These are phyloP conservation scores for Hirtodrosophila histrioides DNA, from an alignment of 2,888 invertebrate genomes.

Conservation along the genomic window DNA sequence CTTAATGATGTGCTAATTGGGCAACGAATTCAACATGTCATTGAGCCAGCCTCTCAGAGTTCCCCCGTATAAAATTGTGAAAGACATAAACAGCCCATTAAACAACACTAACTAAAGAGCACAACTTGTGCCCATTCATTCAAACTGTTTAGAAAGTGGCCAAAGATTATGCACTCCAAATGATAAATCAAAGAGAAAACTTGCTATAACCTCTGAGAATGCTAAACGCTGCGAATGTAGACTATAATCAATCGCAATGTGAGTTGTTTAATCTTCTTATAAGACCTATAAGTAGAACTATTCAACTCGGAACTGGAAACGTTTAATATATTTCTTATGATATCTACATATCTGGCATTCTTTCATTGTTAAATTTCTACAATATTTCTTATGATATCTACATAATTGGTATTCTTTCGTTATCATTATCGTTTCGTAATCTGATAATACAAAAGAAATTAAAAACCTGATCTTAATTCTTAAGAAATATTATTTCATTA, in stretches of 20 bases:
- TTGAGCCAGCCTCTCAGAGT: slow-evolving; percentile 34
- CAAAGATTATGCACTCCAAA: slow-evolving; percentile 10
- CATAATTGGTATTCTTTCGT: no score
- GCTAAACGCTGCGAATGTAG: not conserved
- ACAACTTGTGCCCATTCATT: slow-evolving; percentile 28
- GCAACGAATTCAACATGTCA: slow-evolving; percentile 67
- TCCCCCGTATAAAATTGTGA: slow-evolving; percentile 39
- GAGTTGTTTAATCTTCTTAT: not conserved
- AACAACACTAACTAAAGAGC: slow-evolving; percentile 32
- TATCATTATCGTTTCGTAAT: no score
- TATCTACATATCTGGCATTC: no score
- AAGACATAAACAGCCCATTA: slow-evolving; percentile 69
- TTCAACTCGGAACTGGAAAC: slow-evolving; percentile 11
- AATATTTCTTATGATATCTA: no score
- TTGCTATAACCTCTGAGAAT: not conserved
- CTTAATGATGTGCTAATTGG: slow-evolving; percentile 78
- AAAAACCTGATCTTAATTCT: no score
- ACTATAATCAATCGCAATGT: not conserved
- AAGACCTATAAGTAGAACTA: no score
- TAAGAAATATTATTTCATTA: no score
- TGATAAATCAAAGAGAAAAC: not conserved
- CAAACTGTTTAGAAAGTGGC: slow-evolving; percentile 47
- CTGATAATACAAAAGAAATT: no score
- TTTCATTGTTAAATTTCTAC: no score
- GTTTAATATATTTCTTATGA: slow-evolving; percentile 2